Evolutionary conservation across 1,140 invertebrate species (phyloP).

Genomic region (Charaxes varanes): DNA sequence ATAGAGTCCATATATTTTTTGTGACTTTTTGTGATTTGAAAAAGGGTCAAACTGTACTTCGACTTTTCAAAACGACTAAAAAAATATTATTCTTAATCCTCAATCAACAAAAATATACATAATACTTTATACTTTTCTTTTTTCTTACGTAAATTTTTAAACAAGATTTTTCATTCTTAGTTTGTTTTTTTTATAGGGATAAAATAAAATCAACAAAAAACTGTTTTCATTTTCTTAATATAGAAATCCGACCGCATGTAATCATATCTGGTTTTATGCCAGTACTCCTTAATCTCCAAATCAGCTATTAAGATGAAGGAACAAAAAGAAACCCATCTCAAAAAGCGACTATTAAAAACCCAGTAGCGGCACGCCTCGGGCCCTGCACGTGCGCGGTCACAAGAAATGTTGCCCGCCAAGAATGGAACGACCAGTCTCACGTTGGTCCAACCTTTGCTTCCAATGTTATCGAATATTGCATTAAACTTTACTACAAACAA

Average conservation of each 20-base stretch:
- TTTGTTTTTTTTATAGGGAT: too few relatives aligned
- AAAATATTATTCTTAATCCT: too few relatives aligned
- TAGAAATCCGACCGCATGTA: conserved; percentile 5
- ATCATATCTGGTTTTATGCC: conserved; percentile 5
- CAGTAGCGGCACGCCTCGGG: conserved; percentile 53
- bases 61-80: too few relatives aligned
- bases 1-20: too few relatives aligned
- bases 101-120: too few relatives aligned
- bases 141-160: too few relatives aligned
- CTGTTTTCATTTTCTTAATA: not conserved
- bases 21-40: too few relatives aligned
- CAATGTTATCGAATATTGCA: conserved; percentile 16
- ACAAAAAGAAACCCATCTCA: conserved; percentile 33
- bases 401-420: conserved; percentile 32
- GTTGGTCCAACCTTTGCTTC: conserved; percentile 24
- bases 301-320: conserved; percentile 20
- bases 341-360: conserved; percentile 50
- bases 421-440: conserved; percentile 22
- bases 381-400: conserved; percentile 49
- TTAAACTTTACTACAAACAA: not conserved
- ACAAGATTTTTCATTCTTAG: too few relatives aligned
- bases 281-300: conserved; percentile 21
- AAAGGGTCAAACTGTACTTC: too few relatives aligned
- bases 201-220: not conserved
- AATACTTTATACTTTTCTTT: too few relatives aligned